These are phyloP conservation scores for Sinosuthora webbiana DNA, from an alignment of 2,113 vertebrate genomes.

Conservation along the genomic window DNA sequence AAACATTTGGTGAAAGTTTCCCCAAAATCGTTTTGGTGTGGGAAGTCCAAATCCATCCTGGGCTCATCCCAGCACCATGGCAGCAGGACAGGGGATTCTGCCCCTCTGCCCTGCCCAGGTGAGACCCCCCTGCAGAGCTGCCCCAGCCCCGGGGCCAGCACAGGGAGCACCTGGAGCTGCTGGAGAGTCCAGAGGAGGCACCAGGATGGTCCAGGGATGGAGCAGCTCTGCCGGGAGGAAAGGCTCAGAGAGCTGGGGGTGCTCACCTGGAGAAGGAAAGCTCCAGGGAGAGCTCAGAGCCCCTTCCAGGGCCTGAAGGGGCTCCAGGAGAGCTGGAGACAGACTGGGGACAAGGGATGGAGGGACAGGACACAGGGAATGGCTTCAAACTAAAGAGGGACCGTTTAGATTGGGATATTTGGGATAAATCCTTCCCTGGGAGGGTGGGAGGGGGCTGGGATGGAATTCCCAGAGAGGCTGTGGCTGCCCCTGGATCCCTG, in stretches of 20 bases:
- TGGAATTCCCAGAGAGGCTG: neutral
- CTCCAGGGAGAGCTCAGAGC: neutral
- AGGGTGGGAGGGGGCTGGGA: neutral
- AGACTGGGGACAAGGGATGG: neutral
- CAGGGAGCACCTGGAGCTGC: neutral
- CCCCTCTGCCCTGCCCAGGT: neutral
- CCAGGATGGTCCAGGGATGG: neutral
- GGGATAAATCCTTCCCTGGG: fast-evolving
- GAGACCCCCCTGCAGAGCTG: neutral
- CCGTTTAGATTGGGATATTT: neutral
- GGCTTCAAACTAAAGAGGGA: neutral
- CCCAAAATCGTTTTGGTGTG: no score
- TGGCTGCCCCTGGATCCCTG: neutral
- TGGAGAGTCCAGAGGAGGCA: neutral
- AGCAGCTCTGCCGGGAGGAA: neutral
- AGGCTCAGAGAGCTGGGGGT: neutral
- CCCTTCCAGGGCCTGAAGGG: neutral
- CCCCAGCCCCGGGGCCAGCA: neutral
- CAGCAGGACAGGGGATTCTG: neutral
- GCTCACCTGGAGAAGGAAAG: neutral
- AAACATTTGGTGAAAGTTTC: neutral
- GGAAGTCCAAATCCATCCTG: neutral
- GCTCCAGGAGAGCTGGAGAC: neutral
- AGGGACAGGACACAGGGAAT: neutral
- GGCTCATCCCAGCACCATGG: neutral